Conservation (phyloP, 2,888 invertebrate species). For the Oscheius myriophilus region DNA sequence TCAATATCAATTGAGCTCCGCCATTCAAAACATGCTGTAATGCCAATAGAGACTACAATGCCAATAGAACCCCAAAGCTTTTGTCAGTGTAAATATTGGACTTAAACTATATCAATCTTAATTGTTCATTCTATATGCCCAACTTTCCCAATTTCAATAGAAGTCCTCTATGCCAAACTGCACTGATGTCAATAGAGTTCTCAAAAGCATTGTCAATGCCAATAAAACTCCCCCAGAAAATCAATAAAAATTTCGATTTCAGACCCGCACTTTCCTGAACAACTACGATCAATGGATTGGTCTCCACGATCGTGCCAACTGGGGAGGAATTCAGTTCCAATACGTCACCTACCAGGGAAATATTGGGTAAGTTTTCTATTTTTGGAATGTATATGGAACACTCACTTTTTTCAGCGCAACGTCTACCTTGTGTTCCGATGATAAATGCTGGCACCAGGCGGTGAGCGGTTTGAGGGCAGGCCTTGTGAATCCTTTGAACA, state of each 20-base stretch:
- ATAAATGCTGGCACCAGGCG: conserved; percentile 21
- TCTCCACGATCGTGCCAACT: conserved; percentile 13
- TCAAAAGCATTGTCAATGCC: not conserved
- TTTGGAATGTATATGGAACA: too few species aligned
- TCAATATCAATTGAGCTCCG: too few species aligned
- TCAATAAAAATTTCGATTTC: not conserved
- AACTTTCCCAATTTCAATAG: too few species aligned
- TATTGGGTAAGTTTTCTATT: conserved; percentile 1
- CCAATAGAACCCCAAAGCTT: too few species aligned
- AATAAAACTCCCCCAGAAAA: not conserved
- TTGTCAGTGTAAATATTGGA: too few species aligned
- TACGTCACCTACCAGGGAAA: conserved; percentile 20
- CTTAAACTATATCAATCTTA: too few species aligned
- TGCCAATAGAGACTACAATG: too few species aligned
- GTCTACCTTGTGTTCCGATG: conserved; percentile 2
- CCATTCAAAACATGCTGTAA: too few species aligned
- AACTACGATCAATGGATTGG: conserved; percentile 21
- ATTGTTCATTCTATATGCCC: too few species aligned
- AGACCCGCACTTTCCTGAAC: conserved; percentile 18
- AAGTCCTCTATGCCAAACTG: too few species aligned
- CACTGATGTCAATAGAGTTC: too few species aligned
- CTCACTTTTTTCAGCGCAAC: not conserved
- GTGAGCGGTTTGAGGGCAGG: not conserved
- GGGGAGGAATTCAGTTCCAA: conserved; percentile 19
- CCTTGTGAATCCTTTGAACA: conserved; percentile 8